Evolutionary conservation across 2,888 invertebrate genomes (phyloP).

Genomic region (Drosophila maculinotata): DNA sequence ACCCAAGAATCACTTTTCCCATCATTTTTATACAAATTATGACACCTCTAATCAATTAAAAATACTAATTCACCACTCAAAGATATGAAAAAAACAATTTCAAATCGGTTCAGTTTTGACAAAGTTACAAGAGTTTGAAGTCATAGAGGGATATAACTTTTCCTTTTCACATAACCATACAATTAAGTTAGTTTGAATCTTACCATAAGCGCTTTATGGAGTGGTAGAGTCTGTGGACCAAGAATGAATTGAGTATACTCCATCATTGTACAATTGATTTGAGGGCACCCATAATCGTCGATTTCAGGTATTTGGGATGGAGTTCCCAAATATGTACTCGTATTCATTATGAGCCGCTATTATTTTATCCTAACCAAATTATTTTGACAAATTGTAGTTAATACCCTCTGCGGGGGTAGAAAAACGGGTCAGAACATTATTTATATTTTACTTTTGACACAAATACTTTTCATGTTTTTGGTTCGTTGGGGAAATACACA

Average conservation of each 20-base stretch:
- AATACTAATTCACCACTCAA: too few species aligned
- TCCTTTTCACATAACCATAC: too few species aligned
- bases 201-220: conserved; percentile 86
- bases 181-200: conserved; percentile 43
- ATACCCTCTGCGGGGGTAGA: too few species aligned
- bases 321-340: conserved; percentile 8
- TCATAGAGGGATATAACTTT: too few species aligned
- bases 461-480: conserved; percentile 4
- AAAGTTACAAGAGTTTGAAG: background rate
- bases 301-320: background rate
- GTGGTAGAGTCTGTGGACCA: conserved; percentile 88
- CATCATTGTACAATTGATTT: conserved; percentile 87
- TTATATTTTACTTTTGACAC: too few species aligned
- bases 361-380: conserved; percentile 4
- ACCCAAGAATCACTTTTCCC: too few species aligned
- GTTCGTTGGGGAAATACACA: background rate
- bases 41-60: too few species aligned
- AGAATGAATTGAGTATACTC: conserved; percentile 87
- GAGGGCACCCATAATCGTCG: conserved; percentile 42
- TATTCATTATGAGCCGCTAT: conserved; percentile 4
- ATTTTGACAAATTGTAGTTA: background rate
- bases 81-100: too few species aligned
- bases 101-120: background rate
- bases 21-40: too few species aligned
- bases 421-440: too few species aligned